Evolutionary conservation across 2,888 invertebrate genomes (phyloP).

Genomic region (Heliconius hortense): DNA sequence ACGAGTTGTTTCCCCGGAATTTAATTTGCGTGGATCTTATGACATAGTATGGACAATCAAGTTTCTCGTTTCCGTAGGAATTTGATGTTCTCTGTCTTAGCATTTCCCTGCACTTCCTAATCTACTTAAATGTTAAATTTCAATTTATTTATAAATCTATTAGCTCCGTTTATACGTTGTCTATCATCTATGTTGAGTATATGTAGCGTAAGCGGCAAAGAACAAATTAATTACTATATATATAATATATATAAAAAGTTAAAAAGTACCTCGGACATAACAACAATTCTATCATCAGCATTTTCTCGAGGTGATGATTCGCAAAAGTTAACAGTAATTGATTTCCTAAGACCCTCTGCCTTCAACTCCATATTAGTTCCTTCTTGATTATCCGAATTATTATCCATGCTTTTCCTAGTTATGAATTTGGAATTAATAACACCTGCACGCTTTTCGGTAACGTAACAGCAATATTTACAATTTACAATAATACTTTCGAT

Average conservation of each 20-base stretch:
- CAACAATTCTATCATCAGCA: conserved; percentile 51
- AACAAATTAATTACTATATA: no score
- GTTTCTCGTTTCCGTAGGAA: no score
- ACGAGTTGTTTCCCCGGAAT: neutral
- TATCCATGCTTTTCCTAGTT: conserved; percentile 55
- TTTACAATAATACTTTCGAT: conserved; percentile 45
- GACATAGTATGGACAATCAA: no score
- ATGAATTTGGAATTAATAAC: conserved; percentile 48
- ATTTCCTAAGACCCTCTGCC: conserved; percentile 39
- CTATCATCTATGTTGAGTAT: no score
- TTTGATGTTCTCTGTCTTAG: no score
- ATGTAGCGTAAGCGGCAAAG: no score
- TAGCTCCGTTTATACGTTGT: no score
- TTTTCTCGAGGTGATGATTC: conserved; percentile 51
- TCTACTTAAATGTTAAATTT: no score
- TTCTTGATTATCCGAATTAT: conserved; percentile 45
- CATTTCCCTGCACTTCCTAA: no score
- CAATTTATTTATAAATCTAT: no score
- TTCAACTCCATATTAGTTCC: conserved; percentile 44
- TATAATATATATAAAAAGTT: conserved; percentile 23
- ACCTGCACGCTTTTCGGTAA: conserved; percentile 32
- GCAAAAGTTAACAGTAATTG: conserved; percentile 56
- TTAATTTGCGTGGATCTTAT: no score
- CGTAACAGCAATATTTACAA: conserved; percentile 61
- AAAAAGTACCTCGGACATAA: conserved; percentile 59